Conservation (phyloP, 2,888 invertebrate species). For the Ryuthela nishihirai region DNA sequence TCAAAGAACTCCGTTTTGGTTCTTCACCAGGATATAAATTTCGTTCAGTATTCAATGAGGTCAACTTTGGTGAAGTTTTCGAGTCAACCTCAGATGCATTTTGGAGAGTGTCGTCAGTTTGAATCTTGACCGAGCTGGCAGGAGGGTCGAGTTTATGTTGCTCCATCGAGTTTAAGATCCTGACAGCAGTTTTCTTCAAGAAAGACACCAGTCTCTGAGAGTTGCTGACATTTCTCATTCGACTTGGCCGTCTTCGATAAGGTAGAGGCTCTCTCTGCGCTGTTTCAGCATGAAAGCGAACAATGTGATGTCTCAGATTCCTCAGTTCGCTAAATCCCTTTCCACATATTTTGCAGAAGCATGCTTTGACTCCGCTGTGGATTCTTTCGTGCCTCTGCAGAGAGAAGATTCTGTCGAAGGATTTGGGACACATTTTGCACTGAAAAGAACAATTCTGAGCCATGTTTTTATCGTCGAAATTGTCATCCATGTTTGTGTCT, state of each 20-base stretch:
- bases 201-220: conserved; percentile 35
- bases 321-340: conserved; percentile 50
- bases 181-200: conserved; percentile 38
- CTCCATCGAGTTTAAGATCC: conserved; percentile 36
- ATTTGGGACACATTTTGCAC: conserved; percentile 49
- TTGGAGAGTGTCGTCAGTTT: conserved; percentile 1
- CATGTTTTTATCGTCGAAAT: conserved; percentile 24
- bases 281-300: conserved; percentile 48
- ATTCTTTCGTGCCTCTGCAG: conserved; percentile 51
- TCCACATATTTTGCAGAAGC: conserved; percentile 50
- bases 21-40: too few species aligned
- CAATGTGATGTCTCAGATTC: conserved; percentile 50
- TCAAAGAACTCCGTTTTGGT: too few species aligned
- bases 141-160: conserved; percentile 28
- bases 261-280: conserved; percentile 41
- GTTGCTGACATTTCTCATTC: conserved; percentile 30
- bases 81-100: too few species aligned
- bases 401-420: conserved; percentile 49
- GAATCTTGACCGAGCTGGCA: neutral
- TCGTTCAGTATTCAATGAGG: too few species aligned
- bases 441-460: conserved; percentile 30
- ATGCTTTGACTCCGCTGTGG: conserved; percentile 50
- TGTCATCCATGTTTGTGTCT: conserved; percentile 34
- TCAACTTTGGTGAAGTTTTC: too few species aligned
- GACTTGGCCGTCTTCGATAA: conserved; percentile 30